Conservation (phyloP, 2,888 invertebrate genomes). For the Macaria notata region DNA sequence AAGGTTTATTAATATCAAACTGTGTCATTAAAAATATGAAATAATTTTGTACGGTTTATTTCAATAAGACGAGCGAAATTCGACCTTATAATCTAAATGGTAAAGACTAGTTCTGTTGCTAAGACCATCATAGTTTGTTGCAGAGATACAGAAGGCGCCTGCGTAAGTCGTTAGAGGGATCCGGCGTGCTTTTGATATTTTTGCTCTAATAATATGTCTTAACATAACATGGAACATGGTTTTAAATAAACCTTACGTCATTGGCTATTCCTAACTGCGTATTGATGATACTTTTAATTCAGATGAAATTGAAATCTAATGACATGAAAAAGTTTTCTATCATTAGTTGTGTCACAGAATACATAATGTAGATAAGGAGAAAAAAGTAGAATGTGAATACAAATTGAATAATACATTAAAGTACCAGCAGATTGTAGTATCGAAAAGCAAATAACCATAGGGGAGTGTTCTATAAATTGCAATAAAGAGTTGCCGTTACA, state of each 20-base stretch:
- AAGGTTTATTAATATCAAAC: slow-evolving; percentile 65
- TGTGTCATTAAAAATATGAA: slow-evolving; percentile 64
- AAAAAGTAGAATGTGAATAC: too few relatives aligned
- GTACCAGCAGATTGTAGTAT: slow-evolving; percentile 16
- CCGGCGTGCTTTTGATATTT: slow-evolving; percentile 57
- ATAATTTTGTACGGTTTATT: slow-evolving; percentile 57
- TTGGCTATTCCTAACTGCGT: slow-evolving; percentile 13
- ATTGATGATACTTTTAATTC: slow-evolving; percentile 29
- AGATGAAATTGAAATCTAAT: slow-evolving; percentile 13
- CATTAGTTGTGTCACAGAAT: too few relatives aligned
- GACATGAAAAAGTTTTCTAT: slow-evolving; percentile 8
- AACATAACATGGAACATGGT: slow-evolving; percentile 26
- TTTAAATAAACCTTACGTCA: slow-evolving; percentile 26
- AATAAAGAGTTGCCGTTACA: slow-evolving; percentile 48
- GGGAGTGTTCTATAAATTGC: slow-evolving; percentile 27
- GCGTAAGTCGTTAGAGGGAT: slow-evolving; percentile 57
- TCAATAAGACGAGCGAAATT: slow-evolving; percentile 38
- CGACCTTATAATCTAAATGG: slow-evolving; percentile 39
- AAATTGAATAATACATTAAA: too few relatives aligned
- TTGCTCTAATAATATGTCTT: slow-evolving; percentile 47
- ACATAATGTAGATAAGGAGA: too few relatives aligned
- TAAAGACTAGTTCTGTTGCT: slow-evolving; percentile 25
- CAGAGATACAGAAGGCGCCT: slow-evolving; percentile 52
- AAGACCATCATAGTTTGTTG: slow-evolving; percentile 34
- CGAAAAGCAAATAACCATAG: slow-evolving; percentile 32